Evolutionary conservation across 2,888 invertebrate genomes (phyloP).

Genomic region (Aplocera efformata): DNA sequence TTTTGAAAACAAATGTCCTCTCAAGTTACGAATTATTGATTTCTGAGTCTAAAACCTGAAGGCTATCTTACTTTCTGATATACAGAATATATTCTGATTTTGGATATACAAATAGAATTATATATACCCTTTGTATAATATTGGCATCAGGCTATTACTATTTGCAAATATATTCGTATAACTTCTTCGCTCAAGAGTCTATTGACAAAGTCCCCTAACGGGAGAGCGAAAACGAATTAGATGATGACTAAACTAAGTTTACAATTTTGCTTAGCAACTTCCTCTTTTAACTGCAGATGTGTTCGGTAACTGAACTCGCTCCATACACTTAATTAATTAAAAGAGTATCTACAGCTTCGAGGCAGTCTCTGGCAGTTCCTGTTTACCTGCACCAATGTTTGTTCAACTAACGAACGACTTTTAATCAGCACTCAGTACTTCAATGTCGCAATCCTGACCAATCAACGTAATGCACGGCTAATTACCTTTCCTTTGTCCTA

Average conservation of each 20-base stretch:
- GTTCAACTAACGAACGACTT: constrained; percentile 59
- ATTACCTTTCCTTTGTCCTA: constrained; percentile 43
- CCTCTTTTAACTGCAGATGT: constrained; percentile 47
- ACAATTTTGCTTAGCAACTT: constrained; percentile 34
- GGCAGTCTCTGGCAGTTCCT: constrained; percentile 40
- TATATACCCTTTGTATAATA: too few species aligned
- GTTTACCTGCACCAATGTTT: constrained; percentile 68
- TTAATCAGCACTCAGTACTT: constrained; percentile 27
- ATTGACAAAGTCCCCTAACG: not conserved
- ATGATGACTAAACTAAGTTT: constrained; percentile 17
- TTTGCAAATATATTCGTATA: too few species aligned
- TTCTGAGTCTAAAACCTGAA: too few species aligned
- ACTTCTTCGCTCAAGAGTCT: not conserved
- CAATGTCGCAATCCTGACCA: constrained; percentile 31
- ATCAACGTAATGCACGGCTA: constrained; percentile 44
- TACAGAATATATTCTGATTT: too few species aligned
- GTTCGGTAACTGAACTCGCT: constrained; percentile 50
- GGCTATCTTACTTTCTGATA: too few species aligned
- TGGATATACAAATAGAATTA: too few species aligned
- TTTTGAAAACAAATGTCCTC: constrained; percentile 11
- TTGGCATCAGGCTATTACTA: too few species aligned
- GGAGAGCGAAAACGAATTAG: constrained; percentile 9
- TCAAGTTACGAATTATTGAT: too few species aligned
- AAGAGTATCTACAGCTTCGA: constrained; percentile 55
- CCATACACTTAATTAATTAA: constrained; percentile 73